Evolutionary conservation across 2,797 vertebrate genomes (phyloP).

Genomic region (Ispidina picta): DNA sequence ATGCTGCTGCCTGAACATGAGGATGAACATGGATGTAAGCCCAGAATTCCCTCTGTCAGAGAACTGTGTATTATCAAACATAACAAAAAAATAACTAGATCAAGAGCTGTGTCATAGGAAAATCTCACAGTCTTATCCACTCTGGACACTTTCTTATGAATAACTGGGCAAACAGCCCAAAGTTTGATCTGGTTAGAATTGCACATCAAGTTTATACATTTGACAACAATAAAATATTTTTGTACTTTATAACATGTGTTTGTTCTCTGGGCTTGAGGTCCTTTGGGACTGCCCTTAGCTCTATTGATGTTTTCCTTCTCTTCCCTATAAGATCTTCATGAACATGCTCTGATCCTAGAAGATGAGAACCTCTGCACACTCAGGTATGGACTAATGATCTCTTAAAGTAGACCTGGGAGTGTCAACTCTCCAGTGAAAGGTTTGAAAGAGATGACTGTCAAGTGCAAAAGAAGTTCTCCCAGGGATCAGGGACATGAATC

Average conservation of each 20-base stretch:
- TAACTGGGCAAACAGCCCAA: constrained; percentile 67
- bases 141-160: constrained; percentile 57
- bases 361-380: neutral
- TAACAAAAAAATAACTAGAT: constrained; percentile 41
- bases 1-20: constrained; percentile 3
- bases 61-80: constrained; percentile 51
- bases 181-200: constrained; percentile 64
- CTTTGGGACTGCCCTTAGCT: constrained; percentile 14
- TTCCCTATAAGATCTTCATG: neutral
- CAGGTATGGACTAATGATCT: neutral
- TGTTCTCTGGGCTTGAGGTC: constrained; percentile 26
- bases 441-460: neutral
- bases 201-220: constrained; percentile 57
- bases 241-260: constrained; percentile 53
- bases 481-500: neutral
- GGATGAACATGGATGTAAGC: constrained; percentile 39
- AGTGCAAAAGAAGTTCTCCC: neutral
- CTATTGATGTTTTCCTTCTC: neutral
- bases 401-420: neutral
- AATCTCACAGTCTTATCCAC: constrained; percentile 37
- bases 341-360: neutral
- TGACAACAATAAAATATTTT: constrained; percentile 65
- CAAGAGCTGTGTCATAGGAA: constrained; percentile 37
- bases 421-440: neutral
- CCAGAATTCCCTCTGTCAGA: constrained; percentile 54